Percentiles rank a stretch among this genome's conserved stretches.
These are phyloP conservation scores for Phrynosoma blainvillii DNA, from an alignment of 2,113 vertebrate genomes.

Conservation along the genomic window DNA sequence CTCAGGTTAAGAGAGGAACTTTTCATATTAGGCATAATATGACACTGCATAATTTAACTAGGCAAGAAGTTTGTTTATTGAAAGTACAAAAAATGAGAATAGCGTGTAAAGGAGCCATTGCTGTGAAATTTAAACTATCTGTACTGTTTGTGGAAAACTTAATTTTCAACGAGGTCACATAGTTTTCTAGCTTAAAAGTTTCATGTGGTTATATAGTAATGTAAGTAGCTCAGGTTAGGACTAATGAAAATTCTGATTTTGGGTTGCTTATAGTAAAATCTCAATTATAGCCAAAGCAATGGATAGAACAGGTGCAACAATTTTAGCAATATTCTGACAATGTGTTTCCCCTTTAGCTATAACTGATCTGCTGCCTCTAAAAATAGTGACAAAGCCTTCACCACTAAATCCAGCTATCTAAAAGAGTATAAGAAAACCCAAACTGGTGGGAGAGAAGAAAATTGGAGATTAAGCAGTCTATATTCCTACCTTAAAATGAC, in stretches of 20 bases:
- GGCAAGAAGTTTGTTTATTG: no score
- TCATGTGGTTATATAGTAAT: not conserved
- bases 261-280: not conserved
- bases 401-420: slow-evolving; percentile 17
- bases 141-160: not conserved
- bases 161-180: not conserved
- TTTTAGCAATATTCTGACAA: slow-evolving; percentile 1
- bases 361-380: not conserved
- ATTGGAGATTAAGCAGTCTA: slow-evolving; percentile 11
- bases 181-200: not conserved
- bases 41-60: no score
- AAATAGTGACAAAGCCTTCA: slow-evolving; percentile 14
- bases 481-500: slow-evolving; percentile 90
- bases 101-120: no score
- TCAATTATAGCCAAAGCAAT: not conserved
- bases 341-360: not conserved
- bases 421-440: not conserved
- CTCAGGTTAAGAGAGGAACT: no score
- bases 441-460: not conserved
- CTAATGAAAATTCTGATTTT: not conserved
- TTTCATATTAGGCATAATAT: not conserved
- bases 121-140: no score
- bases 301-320: not conserved
- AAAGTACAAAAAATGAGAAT: no score
- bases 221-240: not conserved